Conservation (phyloP, 53 echinoderm and acorn worm species). For the Holothuria scabra region DNA sequence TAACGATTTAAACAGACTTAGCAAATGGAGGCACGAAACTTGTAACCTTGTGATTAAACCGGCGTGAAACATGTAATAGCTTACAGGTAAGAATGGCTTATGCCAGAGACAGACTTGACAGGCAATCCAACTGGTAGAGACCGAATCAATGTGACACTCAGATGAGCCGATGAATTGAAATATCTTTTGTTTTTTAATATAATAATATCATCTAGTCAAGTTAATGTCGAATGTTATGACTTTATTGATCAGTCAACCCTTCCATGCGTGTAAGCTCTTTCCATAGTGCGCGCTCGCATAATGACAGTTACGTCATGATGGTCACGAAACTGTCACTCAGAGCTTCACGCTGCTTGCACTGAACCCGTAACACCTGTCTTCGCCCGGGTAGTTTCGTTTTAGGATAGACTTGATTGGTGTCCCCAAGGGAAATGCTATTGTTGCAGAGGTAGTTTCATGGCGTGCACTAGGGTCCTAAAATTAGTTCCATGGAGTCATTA, state of each 20-base stretch:
- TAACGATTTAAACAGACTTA: constrained; percentile 30
- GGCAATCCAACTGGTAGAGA: not conserved
- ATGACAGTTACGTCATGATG: constrained; percentile 16
- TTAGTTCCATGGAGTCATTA: too few relatives aligned
- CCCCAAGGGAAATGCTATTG: too few relatives aligned
- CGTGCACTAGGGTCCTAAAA: too few relatives aligned
- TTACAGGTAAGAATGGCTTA: constrained; percentile 19
- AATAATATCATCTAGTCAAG: constrained; percentile 9
- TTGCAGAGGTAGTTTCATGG: too few relatives aligned
- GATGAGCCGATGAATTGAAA: not conserved
- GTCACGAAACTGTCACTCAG: too few relatives aligned
- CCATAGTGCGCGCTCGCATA: constrained; percentile 23
- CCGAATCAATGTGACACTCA: constrained; percentile 23
- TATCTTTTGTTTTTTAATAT: constrained; percentile 7
- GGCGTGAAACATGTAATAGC: constrained; percentile 31
- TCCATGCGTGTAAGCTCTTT: constrained; percentile 13
- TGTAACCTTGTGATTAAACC: constrained; percentile 41
- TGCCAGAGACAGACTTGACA: not conserved
- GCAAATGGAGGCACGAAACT: constrained; percentile 29
- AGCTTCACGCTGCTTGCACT: too few relatives aligned
- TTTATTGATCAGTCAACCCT: constrained; percentile 25
- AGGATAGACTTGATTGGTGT: too few relatives aligned
- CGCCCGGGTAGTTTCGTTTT: too few relatives aligned
- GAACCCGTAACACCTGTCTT: too few relatives aligned
- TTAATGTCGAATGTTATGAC: constrained; percentile 28